Conservation (phyloP, 1,140 invertebrate species). For the Philopotamus ludificatus region DNA sequence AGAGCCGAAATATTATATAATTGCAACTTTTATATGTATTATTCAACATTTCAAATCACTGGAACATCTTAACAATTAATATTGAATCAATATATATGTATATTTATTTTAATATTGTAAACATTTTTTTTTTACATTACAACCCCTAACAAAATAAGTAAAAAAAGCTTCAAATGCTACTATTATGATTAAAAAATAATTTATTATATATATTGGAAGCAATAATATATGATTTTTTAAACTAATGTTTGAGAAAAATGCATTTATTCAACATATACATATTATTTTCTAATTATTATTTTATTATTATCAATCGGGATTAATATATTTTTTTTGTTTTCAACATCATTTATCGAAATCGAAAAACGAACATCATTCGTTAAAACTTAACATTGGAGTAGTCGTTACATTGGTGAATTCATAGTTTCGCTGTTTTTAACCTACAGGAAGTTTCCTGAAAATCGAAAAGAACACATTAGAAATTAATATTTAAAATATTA, state of each 20-base stretch:
- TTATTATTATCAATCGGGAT: constrained; percentile 36
- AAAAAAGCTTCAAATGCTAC: constrained; percentile 6
- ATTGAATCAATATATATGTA: too few relatives aligned
- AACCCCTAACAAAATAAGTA: neutral
- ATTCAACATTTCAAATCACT: neutral
- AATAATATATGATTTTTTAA: neutral
- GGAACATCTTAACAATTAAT: neutral
- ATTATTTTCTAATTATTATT: constrained; percentile 18
- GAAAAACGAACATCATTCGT: constrained; percentile 25
- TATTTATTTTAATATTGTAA: too few relatives aligned
- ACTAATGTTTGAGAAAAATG: constrained; percentile 15
- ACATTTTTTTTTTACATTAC: neutral
- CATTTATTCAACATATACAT: constrained; percentile 21
- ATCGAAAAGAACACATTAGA: constrained; percentile 14
- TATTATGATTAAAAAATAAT: constrained; percentile 2
- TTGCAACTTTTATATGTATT: neutral
- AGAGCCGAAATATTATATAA: neutral
- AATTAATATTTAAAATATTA: too few relatives aligned
- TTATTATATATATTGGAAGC: neutral
- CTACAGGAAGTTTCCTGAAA: constrained; percentile 42
- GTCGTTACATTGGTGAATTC: constrained; percentile 21
- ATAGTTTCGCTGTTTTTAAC: constrained; percentile 13
- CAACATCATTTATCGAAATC: constrained; percentile 35
- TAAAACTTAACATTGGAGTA: constrained; percentile 37
- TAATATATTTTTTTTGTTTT: constrained; percentile 31